Evolutionary conservation across 2,797 vertebrate species (phyloP), one percentile per base, ranked within the genome.

Genomic region (Hapalemur alaotrensis): DNA sequence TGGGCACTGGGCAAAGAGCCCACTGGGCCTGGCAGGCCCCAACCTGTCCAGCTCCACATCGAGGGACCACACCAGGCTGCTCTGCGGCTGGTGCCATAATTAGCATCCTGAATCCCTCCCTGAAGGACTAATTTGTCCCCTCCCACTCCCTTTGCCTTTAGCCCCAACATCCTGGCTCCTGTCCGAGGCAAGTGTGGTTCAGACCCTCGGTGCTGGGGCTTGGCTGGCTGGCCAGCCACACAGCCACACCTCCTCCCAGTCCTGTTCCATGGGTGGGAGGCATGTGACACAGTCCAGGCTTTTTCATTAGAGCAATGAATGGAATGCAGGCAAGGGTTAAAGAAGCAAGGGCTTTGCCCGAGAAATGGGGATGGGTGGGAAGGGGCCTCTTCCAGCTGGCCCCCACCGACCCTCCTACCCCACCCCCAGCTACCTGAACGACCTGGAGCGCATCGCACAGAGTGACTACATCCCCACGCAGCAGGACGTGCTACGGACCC

Each of bases 401-500:
- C 25, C 14, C 57, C 54, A 10, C 46, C 81, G 32, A 93, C 35
- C 15, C 23, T 7, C 23, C 63, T 46, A 10, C 20, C 35, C 50
- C 46, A 41, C 5, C 69, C 83, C 7, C 97, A 99, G 99, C 98
- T 99, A 99, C 98, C 99, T 99, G 98, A 99, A 99, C 0, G 99
- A 99, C 98, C 98, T 99, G 98, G 99, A 99, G 97, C 99, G 99
- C 98, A 99, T 99, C 98, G 99, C 99, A 30, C 99, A 99, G 98
- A 98, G 98, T 0, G 99, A 99, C 98, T 99, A 99, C 98, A 99
- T 99, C 97, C 99, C 99, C 91, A 99, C 99, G 0, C 99, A 99
- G 98, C 99, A 99, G 98, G 99, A 99, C 0, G 99, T 99, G 97
- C 98, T 99, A 86, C 99, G 99, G 97, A 99, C 99, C 90, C 99